Conservation (phyloP, 2,797 vertebrate species). For the Scolopax rusticola region DNA sequence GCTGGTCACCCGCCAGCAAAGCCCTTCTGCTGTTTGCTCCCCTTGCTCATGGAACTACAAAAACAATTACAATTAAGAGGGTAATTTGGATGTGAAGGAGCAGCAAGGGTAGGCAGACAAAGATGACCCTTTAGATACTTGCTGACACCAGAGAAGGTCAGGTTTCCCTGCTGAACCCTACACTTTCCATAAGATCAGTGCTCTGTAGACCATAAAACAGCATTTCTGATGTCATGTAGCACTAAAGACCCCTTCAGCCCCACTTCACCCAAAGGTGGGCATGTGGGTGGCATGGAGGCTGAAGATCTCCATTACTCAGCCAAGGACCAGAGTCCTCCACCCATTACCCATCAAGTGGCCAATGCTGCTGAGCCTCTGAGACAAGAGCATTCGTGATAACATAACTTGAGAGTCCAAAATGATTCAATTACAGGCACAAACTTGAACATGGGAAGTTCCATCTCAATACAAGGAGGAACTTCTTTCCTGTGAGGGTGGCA, state of each 20-base stretch:
- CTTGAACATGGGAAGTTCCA: too few species aligned
- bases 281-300: accelerated
- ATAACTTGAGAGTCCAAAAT: not conserved
- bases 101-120: not conserved
- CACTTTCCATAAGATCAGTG: accelerated
- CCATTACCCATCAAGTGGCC: not conserved
- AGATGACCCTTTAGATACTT: accelerated
- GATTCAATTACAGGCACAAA: not conserved
- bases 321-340: not conserved
- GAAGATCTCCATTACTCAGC: not conserved
- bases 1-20: not conserved
- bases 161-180: too few species aligned
- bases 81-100: not conserved
- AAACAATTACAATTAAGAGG: too few species aligned
- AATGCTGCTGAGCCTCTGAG: not conserved
- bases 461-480: too few species aligned
- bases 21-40: not conserved
- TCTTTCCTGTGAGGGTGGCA: too few species aligned
- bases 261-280: accelerated
- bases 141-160: not conserved
- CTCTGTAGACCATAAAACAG: not conserved
- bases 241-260: accelerated
- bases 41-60: too few species aligned
- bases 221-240: not conserved
- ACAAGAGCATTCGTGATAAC: not conserved